phyloP scores from a whole-genome alignment of 2,113 vertebrate species.

The Stegostoma tigrinum region DNA sequence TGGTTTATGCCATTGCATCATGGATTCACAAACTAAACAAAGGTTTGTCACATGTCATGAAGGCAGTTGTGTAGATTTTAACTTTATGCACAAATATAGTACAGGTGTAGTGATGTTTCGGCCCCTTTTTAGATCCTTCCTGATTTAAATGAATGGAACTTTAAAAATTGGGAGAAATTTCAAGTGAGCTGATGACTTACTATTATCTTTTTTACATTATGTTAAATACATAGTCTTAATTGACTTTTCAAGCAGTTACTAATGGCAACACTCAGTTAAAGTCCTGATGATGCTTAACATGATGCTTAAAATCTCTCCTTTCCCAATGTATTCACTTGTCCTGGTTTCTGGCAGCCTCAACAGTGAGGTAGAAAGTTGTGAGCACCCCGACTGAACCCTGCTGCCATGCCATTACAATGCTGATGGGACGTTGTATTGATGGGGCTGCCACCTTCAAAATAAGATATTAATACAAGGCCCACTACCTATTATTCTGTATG shows the following conservation, averaged over 20 bases:
- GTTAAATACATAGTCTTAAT: background rate
- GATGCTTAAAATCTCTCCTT: background rate
- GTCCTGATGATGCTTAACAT: background rate
- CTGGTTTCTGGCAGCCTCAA: background rate
- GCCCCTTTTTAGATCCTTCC: background rate
- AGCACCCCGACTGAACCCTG: background rate
- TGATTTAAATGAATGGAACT: background rate
- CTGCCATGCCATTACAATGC: background rate
- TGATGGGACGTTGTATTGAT: background rate
- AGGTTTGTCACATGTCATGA: background rate
- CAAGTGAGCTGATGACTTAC: background rate
- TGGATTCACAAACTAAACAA: background rate
- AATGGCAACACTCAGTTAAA: background rate
- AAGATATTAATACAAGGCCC: background rate
- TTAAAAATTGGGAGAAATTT: background rate
- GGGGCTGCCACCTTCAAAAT: background rate
- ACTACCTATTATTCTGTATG: background rate
- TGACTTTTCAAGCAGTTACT: background rate
- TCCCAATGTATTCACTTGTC: background rate
- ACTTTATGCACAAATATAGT: background rate
- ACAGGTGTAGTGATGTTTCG: background rate
- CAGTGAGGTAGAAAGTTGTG: background rate
- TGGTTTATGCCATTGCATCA: slow-evolving; percentile 8
- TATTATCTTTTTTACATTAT: background rate
- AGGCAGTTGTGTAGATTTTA: background rate